Conservation (phyloP, 1,140 invertebrate genomes). For the Leguminivora glycinivorella region DNA sequence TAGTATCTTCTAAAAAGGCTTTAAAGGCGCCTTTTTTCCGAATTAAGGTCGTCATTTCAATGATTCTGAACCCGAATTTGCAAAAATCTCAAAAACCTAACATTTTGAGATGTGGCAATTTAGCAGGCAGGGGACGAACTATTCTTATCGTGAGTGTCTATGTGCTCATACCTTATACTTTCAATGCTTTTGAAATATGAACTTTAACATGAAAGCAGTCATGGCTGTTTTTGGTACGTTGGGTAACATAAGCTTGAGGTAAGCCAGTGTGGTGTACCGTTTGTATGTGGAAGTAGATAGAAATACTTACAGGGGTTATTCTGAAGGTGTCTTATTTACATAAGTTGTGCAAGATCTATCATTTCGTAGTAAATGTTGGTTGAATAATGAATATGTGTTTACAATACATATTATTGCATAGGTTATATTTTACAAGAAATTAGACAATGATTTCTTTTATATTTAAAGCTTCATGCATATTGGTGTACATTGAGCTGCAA, state of each 20-base stretch:
- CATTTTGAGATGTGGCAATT: too few species aligned
- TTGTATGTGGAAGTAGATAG: conserved; percentile 18
- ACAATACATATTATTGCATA: too few species aligned
- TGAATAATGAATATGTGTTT: background rate
- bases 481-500: too few species aligned
- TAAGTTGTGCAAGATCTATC: conserved; percentile 7
- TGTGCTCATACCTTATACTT: background rate
- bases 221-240: background rate
- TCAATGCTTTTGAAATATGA: background rate
- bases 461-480: too few species aligned
- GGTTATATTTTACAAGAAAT: too few species aligned
- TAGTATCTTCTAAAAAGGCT: too few species aligned
- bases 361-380: background rate
- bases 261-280: conserved; percentile 4
- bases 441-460: too few species aligned
- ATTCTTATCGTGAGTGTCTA: conserved; percentile 4
- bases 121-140: too few species aligned
- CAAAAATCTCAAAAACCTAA: too few species aligned
- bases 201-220: background rate
- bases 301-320: background rate
- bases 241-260: background rate
- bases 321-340: conserved; percentile 21
- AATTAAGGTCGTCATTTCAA: too few species aligned
- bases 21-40: too few species aligned
- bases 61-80: too few species aligned